phyloP scores from a whole-genome alignment of 2,113 vertebrate genomes.

The Mandrillus leucophaeus region DNA sequence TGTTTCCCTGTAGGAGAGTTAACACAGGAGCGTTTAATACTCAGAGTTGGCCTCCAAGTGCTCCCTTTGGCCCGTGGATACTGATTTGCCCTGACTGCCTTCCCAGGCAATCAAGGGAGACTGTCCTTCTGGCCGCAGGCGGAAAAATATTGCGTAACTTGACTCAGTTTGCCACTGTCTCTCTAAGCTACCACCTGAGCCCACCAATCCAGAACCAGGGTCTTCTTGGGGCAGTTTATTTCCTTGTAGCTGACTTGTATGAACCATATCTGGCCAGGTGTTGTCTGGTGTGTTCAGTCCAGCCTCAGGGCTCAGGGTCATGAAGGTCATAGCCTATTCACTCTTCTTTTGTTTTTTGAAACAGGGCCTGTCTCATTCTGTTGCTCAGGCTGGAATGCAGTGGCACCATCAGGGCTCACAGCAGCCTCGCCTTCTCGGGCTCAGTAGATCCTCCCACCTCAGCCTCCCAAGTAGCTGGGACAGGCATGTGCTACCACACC shows the following conservation, averaged over 20 bases:
- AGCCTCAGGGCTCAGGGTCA: not conserved
- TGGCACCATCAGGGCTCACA: too few species aligned
- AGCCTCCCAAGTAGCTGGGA: too few species aligned
- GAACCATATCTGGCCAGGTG: not conserved
- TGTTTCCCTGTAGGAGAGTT: not conserved
- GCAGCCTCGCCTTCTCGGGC: too few species aligned
- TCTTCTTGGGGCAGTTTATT: not conserved
- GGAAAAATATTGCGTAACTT: not conserved
- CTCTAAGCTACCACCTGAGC: not conserved
- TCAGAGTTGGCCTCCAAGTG: not conserved
- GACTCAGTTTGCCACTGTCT: not conserved
- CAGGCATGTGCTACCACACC: too few species aligned
- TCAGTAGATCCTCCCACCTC: too few species aligned
- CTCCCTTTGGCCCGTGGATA: not conserved
- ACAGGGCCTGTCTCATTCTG: too few species aligned
- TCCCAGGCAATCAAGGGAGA: not conserved
- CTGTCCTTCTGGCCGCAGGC: not conserved
- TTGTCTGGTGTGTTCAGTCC: not conserved
- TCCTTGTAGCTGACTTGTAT: not conserved
- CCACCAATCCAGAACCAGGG: not conserved
- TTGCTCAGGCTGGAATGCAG: too few species aligned
- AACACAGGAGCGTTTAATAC: not conserved
- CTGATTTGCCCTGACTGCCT: not conserved
- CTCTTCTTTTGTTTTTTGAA: too few species aligned
- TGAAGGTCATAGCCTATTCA: not conserved